These are phyloP conservation scores for Ictidomys tridecemlineatus DNA, from an alignment of 2,113 vertebrate genomes.

Conservation along the genomic window DNA sequence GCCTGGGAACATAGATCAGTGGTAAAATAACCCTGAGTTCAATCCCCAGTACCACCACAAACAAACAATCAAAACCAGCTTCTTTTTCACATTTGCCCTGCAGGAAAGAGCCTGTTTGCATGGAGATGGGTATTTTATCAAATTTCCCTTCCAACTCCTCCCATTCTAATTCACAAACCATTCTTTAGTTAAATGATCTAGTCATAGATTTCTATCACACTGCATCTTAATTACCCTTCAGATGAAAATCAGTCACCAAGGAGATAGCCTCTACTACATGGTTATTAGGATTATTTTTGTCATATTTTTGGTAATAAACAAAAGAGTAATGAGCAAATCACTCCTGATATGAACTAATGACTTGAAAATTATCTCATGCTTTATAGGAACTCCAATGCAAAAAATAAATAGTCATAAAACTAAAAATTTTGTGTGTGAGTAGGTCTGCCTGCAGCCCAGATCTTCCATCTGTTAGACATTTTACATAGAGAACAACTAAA, in stretches of 20 bases:
- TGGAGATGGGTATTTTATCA: background rate
- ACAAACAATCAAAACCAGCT: background rate
- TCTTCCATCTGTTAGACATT: background rate
- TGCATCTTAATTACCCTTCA: conserved; percentile 38
- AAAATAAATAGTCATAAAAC: background rate
- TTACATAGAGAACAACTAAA: background rate
- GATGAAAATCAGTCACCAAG: conserved; percentile 1
- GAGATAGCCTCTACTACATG: background rate
- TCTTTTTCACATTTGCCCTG: background rate
- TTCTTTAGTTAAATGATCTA: conserved; percentile 7
- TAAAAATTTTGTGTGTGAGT: background rate
- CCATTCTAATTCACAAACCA: background rate
- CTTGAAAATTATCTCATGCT: conserved; percentile 36
- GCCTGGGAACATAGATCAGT: no score
- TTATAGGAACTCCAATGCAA: background rate
- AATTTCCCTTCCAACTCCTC: background rate
- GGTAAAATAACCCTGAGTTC: no score
- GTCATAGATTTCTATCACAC: background rate
- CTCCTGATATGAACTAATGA: background rate
- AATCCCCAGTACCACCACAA: no score
- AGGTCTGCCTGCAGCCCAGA: background rate
- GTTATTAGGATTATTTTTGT: background rate
- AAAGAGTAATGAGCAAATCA: background rate
- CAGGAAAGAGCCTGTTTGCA: background rate
- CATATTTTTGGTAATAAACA: background rate